Evolutionary conservation across 2,888 invertebrate species (phyloP).

Genomic region (Ophion ventricosus): DNA sequence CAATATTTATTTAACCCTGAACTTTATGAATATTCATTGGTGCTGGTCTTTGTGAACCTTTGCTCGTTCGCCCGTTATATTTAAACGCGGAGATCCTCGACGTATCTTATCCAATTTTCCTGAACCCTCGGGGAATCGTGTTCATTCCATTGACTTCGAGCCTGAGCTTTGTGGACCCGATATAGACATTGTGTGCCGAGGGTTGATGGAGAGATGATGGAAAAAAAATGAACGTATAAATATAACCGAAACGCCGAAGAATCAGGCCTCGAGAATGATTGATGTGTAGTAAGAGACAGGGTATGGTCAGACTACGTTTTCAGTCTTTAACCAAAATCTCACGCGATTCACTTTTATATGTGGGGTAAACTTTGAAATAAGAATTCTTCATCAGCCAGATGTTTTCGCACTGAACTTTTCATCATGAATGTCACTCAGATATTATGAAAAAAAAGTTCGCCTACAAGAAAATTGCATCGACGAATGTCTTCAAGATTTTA

Average conservation of each 20-base stretch:
- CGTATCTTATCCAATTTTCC: conserved; percentile 35
- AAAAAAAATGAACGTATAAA: conserved; percentile 16
- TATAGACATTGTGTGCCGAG: neutral
- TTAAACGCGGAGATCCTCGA: conserved; percentile 27
- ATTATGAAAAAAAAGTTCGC: neutral
- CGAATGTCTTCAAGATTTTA: too few species aligned
- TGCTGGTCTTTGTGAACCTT: neutral
- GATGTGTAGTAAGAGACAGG: conserved; percentile 33
- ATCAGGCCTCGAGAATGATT: conserved; percentile 19
- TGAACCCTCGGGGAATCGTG: conserved; percentile 33
- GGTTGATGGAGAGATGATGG: neutral
- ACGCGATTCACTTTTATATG: neutral
- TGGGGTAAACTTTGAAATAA: neutral
- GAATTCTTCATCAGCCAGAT: neutral
- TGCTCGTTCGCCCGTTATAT: conserved; percentile 30
- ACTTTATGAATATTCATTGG: conserved; percentile 28
- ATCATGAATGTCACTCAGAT: too few species aligned
- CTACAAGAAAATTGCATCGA: too few species aligned
- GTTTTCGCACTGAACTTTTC: neutral
- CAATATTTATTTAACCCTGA: conserved; percentile 36
- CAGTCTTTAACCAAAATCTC: neutral
- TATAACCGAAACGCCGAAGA: neutral
- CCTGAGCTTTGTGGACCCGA: conserved; percentile 22
- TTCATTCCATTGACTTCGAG: conserved; percentile 53
- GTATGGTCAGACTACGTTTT: conserved; percentile 20